Base-by-base conservation (phyloP, 2,797 vertebrate genomes). In the Rallus crepitans region DNA sequence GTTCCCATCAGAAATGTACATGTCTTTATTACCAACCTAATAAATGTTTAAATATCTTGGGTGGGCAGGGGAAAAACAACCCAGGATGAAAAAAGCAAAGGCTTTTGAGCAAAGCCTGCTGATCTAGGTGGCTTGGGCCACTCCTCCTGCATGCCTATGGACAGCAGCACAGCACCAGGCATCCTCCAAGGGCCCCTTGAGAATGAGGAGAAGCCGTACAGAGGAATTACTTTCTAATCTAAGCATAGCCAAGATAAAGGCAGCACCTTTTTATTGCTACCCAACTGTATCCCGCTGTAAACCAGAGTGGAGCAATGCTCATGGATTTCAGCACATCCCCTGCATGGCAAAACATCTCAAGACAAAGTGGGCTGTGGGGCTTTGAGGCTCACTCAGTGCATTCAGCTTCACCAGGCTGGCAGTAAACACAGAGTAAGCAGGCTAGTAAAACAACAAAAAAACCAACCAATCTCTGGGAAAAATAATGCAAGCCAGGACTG, bases 391-490 rank as follows among this genome's bases (percentile, higher is more conserved):
- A 2, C 48, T 12, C 7, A 72, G 61, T 1, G 27, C 47, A 45
- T 45, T 45, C 47, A 59, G 76, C 82, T 91, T 6, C 66, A 59
- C 76, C 15, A 69, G 82, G 33, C 6, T n/a, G 87, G 91, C 77
- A 91, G 53, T 7, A 40, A 9, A 24, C 37, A 33, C 72, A 30
- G 70, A 63, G 61, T 18, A 52, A 76, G 50, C 75, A 90, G 65
- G 80, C 48, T 50, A 53, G 79, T 59, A 47, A 47, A 47, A 47
- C 19, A 47, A 47, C 18, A 21, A 9, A 66, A 78, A 45, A 66
- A 39, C 35, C 35, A 10, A 10, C 10, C 37, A 47, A 31, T 25
- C 88, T 92, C 80, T 95, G 91, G 91, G 96, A 92, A 94, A 93
- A 90, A 66, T 15, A 87, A 81, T 52, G 48, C 45, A 8, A 18